Percentiles rank a stretch among this genome's conserved stretches.
phyloP scores from a whole-genome alignment of 2,113 vertebrate species.

The Xiphophorus hellerii region DNA sequence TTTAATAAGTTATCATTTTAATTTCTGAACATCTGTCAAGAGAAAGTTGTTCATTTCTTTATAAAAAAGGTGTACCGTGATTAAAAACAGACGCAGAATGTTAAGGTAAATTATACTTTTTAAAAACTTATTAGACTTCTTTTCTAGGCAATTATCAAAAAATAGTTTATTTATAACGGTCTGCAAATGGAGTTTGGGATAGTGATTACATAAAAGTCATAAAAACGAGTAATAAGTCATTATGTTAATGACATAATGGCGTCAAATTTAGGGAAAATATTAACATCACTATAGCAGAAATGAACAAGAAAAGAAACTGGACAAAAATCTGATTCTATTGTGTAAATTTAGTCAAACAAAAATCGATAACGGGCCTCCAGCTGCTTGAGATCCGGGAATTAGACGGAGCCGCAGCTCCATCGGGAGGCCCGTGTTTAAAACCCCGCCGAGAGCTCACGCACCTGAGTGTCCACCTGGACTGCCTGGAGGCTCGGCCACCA shows the following conservation, averaged over 20 bases:
- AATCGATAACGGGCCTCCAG: not conserved
- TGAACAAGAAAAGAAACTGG: not conserved
- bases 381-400: not conserved
- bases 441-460: conserved; percentile 8
- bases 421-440: not conserved
- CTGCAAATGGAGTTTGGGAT: no score
- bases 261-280: not conserved
- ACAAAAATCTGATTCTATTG: not conserved
- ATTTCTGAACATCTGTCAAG: no score
- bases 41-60: no score
- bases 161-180: no score
- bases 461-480: conserved; percentile 3
- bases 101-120: no score
- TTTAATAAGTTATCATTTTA: no score
- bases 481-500: not conserved
- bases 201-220: no score
- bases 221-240: no score
- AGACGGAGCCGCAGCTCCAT: not conserved
- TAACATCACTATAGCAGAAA: not conserved
- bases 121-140: no score
- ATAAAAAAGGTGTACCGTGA: no score
- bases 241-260: not conserved
- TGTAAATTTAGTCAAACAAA: not conserved
- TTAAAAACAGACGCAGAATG: no score
- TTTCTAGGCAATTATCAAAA: no score